Base-by-base conservation (phyloP, 2,888 invertebrate genomes). In the Chorisops tibialis region DNA sequence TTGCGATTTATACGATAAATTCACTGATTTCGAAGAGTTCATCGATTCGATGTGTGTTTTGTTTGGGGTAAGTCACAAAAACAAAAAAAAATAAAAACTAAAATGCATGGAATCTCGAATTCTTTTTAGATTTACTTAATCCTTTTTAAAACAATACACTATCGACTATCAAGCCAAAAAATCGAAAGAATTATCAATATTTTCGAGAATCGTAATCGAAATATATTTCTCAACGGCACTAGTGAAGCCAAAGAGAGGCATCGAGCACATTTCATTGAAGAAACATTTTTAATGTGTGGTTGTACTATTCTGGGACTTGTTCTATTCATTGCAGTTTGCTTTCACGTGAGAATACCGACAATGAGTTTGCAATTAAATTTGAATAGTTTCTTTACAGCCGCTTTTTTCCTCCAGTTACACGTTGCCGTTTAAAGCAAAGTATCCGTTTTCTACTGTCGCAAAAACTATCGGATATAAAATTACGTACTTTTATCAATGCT, bases 391-490 rank as follows among this genome's bases (percentile, higher is more conserved):
- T 35, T 30, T 47, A 3, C n/a, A 37, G 35, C 37, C 35, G 4
- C 73, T 75, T 0, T 11, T 74, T 1, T 24, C 73, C 3, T 64
- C 66, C 1, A 63, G 61, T 0, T 66, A 54, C 4, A 62, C 66
- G 9, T 52, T 71, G 12, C 73, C 73, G 0, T 72, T 68, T 58
- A 70, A 70, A 5, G 66, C 65, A 1, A 49, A 69, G 12, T 70
- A 66, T 51, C 75, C 75, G 0, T 72, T 72, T 47, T 67, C 66
- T 0, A 66, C 68, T 52, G 68, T 71, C 1, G 48, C 65, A 1
- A 38, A 58, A 22, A 19, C 22, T 0, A 24, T 56, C 1, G 24
- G 41, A 2, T 69, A 69, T 39, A 21, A 38, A 0, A 14, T 60
- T 1, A 49, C 68, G 39, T 75, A 72, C 38, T 5, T 67, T 1